Percentiles rank a stretch among this genome's conserved stretches.
phyloP scores from a whole-genome alignment of 2,888 invertebrate species.

The Drosophila ezoana region DNA sequence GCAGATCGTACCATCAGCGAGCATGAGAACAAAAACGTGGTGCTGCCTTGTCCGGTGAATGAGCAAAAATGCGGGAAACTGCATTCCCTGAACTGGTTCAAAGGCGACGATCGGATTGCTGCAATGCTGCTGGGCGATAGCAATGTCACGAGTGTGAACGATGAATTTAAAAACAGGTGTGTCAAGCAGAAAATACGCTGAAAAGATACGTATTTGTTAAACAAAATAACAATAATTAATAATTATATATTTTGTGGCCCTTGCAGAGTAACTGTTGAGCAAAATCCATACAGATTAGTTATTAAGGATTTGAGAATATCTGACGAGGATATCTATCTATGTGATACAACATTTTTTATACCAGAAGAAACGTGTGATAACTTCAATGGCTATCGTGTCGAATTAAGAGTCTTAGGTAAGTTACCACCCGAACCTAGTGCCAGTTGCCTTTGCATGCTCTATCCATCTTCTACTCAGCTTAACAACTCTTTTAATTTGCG shows the following conservation, averaged over 20 bases:
- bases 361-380: constrained; percentile 90
- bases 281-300: constrained; percentile 82
- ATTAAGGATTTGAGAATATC: constrained; percentile 87
- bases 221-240: not conserved
- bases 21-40: constrained; percentile 86
- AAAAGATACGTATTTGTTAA: too few species aligned
- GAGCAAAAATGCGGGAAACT: constrained; percentile 89
- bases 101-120: constrained; percentile 86
- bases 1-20: constrained; percentile 83
- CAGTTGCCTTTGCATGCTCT: constrained; percentile 38
- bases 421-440: constrained; percentile 4
- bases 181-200: not conserved
- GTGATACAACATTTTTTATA: constrained; percentile 92
- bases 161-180: constrained; percentile 83
- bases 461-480: constrained; percentile 16
- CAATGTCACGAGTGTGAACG: constrained; percentile 83
- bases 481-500: constrained; percentile 48
- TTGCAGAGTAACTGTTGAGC: constrained; percentile 69
- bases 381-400: constrained; percentile 89
- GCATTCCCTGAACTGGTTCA: constrained; percentile 93
- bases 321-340: constrained; percentile 92
- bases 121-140: constrained; percentile 84
- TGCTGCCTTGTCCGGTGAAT: constrained; percentile 89
- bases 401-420: constrained; percentile 89
- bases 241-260: constrained; percentile 9